Evolutionary conservation across 1,140 invertebrate species (phyloP), one percentile per base, ranked within the genome.

Genomic region (Campoletis sonorensis): DNA sequence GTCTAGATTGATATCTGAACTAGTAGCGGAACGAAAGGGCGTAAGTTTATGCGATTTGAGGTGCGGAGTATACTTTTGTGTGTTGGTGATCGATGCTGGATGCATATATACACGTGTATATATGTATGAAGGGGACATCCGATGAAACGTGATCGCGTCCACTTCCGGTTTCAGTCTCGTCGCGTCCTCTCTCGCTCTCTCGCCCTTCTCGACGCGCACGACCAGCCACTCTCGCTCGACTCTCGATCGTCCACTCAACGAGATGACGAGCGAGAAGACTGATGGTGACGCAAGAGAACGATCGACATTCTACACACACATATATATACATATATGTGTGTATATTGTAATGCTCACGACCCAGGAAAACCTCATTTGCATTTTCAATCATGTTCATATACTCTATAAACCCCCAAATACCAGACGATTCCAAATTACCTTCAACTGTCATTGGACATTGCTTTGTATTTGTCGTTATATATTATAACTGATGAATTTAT

Each of bases 241-340:
- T 76, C 72, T 76, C 72, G 72, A 58, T 76, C 45, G 72, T 76
- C 72, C 72, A 76, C 49, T 76, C 72, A 33, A 76, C 72, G 72
- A 26, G 72, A 76, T 76, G 72, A 76, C 72, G 72, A 76, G 72
- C 72, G 4, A 27, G 26, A 76, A 76, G 49, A 58, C n/a, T 58
- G 72, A 76, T 49, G 72, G 72, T 58, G 72, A 76, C 72, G 72
- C 72, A 76, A 54, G 72, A 76, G 72, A 10, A 51, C 21, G 71
- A 49, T 73, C 72, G 72, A 58, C 49, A n/a, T 27, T 26, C 21
- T 67, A 15, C 30, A 27, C 61, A 30, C 18, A 27, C 23, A 64
- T 67, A 27, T 27, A 27, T 27, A 67, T 30, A 21, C 54, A 58
- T n/a, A 21, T n/a, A n/a, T 58, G 3, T 67, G 23, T 27, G 10